A percentile compares a stretch with the other conserved stretches of the same genome.
phyloP scores from a whole-genome alignment of 2,888 invertebrate species.

The Eubasilissa splendida region DNA sequence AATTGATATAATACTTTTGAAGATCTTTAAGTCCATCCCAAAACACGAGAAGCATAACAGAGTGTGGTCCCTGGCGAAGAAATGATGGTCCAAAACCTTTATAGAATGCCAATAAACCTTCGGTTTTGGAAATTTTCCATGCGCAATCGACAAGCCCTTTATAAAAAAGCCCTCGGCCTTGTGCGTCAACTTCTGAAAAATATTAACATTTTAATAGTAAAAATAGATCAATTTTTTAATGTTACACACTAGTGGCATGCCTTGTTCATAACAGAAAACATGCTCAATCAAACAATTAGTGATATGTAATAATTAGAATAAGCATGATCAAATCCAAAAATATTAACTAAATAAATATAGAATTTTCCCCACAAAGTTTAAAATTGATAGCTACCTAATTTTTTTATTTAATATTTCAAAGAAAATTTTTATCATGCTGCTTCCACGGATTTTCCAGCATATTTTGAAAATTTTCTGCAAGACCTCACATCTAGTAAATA shows the following conservation, averaged over 20 bases:
- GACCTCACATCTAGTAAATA: too few relatives aligned
- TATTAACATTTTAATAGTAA: conserved; percentile 14
- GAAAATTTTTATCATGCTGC: too few relatives aligned
- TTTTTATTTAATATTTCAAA: too few relatives aligned
- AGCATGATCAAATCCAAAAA: too few relatives aligned
- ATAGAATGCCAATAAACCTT: conserved; percentile 89
- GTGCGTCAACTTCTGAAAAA: conserved; percentile 75
- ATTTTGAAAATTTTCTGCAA: too few relatives aligned
- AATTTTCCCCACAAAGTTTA: too few relatives aligned
- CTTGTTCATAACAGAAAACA: background rate
- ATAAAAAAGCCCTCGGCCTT: conserved; percentile 81
- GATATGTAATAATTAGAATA: too few relatives aligned
- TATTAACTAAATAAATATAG: too few relatives aligned
- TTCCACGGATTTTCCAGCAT: too few relatives aligned
- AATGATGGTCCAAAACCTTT: conserved; percentile 94
- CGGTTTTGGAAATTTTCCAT: conserved; percentile 80
- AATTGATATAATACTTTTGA: conserved; percentile 59
- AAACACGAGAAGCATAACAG: conserved; percentile 88
- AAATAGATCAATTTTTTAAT: background rate
- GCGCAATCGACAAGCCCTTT: conserved; percentile 83
- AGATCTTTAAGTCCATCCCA: conserved; percentile 83
- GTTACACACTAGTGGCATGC: background rate
- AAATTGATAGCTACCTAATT: too few relatives aligned
- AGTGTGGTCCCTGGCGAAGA: conserved; percentile 93
- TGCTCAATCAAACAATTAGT: too few relatives aligned